A percentile compares a stretch with the other conserved stretches of the same genome.
These are phyloP conservation scores for Rhizoglyphus robini DNA, from an alignment of 1,140 invertebrate species.

Conservation along the genomic window DNA sequence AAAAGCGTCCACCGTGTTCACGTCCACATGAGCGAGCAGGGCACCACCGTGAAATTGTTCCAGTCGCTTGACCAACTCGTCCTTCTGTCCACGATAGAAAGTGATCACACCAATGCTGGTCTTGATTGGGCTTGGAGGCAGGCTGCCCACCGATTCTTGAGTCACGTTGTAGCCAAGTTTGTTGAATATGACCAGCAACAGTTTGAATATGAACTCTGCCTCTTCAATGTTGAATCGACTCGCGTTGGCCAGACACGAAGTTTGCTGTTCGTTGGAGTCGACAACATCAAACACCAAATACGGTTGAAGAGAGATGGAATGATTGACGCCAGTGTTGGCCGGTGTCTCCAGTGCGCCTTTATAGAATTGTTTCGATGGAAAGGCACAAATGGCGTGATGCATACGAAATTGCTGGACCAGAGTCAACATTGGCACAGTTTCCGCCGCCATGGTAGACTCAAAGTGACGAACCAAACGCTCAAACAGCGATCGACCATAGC, in stretches of 20 bases:
- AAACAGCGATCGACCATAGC: constrained; percentile 36
- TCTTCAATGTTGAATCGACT: constrained; percentile 34
- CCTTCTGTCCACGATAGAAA: constrained; percentile 55
- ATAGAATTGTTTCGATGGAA: constrained; percentile 67
- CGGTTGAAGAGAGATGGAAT: constrained; percentile 33
- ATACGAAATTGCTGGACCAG: constrained; percentile 69
- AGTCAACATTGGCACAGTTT: constrained; percentile 36
- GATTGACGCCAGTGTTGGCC: constrained; percentile 23
- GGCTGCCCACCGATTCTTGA: background rate
- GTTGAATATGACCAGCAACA: constrained; percentile 29
- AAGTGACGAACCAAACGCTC: constrained; percentile 32
- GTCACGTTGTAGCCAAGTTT: background rate
- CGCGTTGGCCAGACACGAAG: constrained; percentile 18
- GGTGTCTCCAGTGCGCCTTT: constrained; percentile 40
- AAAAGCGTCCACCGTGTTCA: constrained; percentile 77
- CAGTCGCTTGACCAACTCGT: constrained; percentile 29
- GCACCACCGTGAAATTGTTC: constrained; percentile 11
- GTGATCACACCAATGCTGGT: constrained; percentile 56
- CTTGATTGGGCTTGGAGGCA: constrained; percentile 23
- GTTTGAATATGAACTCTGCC: constrained; percentile 35
- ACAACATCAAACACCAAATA: constrained; percentile 39
- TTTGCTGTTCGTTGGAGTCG: constrained; percentile 23
- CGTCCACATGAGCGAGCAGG: constrained; percentile 35
- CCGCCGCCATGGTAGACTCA: background rate
- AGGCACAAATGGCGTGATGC: constrained; percentile 58